Base-by-base conservation (phyloP, 2,113 vertebrate genomes). In the Scomber scombrus region DNA sequence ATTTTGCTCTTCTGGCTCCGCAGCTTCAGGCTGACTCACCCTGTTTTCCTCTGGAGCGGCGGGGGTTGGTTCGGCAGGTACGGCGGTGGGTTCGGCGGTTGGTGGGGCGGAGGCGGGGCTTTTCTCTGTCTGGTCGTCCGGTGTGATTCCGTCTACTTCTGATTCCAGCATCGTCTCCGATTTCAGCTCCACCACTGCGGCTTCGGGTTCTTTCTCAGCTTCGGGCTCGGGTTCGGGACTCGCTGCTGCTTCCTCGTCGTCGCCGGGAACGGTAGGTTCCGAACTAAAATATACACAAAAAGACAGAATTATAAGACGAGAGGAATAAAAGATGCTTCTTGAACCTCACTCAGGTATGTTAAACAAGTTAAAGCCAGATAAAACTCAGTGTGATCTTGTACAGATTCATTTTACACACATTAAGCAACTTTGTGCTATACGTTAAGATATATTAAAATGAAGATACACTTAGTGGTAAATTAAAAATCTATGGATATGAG, bases 1-100 rank as follows among this genome's bases (percentile, higher is more conserved):
- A 26, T 26, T 26, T 3, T 26, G 23, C 23, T 26, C 5, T 34
- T 34, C 31, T 34, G 31, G 31, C 7, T 34, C 31, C 7, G 31
- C 5, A 34, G 31, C 5, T 34, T 34, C 31, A 34, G 31, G 5
- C 73, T 67, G 23, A 6, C 73, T 67, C 94, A 97, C 98, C 95
- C 97, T 88, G 79, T 96, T 95, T 69, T 98, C 97, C 46, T 99
- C 97, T 75, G 96, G 96, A 0, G 92, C 95, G 0, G 92, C 82
- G 19, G 97, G 95, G 63, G 96, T 65, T 0, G 94, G 92, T 52
- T 99, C 98, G 1, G 95, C 88, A 52, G 97, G 95, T 11, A 93
- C 91, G 3, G 97, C 93, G n/a, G 78, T n/a, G 0, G 85, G 64
- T 26, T 93, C 91, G 46, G 86, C 73, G 9, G 81, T 52, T 0